Evolutionary conservation across 2,113 vertebrate species (phyloP).

Genomic region (Spea bombifrons): DNA sequence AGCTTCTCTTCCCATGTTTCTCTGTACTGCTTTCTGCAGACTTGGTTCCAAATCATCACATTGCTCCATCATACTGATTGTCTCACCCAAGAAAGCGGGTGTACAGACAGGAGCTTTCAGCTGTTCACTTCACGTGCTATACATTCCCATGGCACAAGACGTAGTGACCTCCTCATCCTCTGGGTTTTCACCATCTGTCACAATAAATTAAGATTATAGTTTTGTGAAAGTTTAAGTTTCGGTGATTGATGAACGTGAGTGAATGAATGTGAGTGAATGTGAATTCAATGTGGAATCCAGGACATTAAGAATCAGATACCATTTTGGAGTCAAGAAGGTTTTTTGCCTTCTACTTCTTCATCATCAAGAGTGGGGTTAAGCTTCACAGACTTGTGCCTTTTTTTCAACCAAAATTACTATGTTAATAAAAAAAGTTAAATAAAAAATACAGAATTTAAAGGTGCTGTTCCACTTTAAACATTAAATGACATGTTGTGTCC

Average conservation of each 20-base stretch:
- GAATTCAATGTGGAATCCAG: neutral
- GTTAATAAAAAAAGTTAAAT: too few species aligned
- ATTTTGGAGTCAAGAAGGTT: too few species aligned
- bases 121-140: slow-evolving; percentile 46
- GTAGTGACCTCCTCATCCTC: slow-evolving; percentile 56
- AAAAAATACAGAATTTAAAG: too few species aligned
- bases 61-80: slow-evolving; percentile 8
- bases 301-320: neutral
- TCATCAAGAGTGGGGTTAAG: too few species aligned
- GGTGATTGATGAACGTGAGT: slow-evolving; percentile 7
- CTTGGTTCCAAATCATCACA: slow-evolving; percentile 8
- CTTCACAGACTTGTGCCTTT: too few species aligned
- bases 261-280: neutral
- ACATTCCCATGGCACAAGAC: slow-evolving; percentile 55
- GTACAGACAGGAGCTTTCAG: neutral
- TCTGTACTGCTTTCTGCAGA: neutral
- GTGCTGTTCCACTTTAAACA: too few species aligned
- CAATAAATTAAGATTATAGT: slow-evolving; percentile 58
- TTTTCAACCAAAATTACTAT: too few species aligned
- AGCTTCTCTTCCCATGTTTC: too few species aligned
- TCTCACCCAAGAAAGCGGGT: neutral
- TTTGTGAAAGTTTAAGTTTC: slow-evolving; percentile 46
- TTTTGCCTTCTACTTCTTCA: too few species aligned
- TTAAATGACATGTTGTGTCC: too few species aligned
- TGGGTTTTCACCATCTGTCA: slow-evolving; percentile 61